Conservation (phyloP, 2,888 invertebrate species). For the Drymonia ruficornis region DNA sequence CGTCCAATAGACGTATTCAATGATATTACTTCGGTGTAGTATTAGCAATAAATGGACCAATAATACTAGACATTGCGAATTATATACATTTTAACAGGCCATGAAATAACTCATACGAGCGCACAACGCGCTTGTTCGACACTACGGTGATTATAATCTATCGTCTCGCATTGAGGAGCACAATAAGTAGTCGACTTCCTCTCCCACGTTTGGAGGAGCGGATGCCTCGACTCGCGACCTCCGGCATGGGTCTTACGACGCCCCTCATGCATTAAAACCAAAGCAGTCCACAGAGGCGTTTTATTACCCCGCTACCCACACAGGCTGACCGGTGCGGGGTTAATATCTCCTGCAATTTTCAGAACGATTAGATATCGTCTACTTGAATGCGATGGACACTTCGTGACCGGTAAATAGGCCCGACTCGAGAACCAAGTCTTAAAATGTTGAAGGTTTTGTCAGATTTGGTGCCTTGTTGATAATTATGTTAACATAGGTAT, state of each 20-base stretch:
- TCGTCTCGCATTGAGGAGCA: constrained; percentile 82
- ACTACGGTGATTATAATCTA: constrained; percentile 53
- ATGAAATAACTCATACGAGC: constrained; percentile 41
- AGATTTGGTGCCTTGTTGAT: not conserved
- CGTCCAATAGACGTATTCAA: constrained; percentile 10
- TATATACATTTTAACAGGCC: constrained; percentile 38
- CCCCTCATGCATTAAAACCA: constrained; percentile 51
- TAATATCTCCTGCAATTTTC: not conserved
- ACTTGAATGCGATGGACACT: not conserved
- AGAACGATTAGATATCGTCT: not conserved
- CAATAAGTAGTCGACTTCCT: constrained; percentile 82
- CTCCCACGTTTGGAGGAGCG: constrained; percentile 79
- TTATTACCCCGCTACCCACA: constrained; percentile 11
- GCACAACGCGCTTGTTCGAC: constrained; percentile 48
- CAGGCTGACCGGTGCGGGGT: constrained; percentile 9
- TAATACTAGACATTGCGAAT: constrained; percentile 13
- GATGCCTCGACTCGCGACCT: constrained; percentile 76
- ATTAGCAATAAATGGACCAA: constrained; percentile 12
- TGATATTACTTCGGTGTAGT: not conserved
- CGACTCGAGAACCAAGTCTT: not conserved
- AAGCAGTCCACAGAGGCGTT: constrained; percentile 28
- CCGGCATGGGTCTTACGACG: constrained; percentile 58
- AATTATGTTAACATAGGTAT: no score
- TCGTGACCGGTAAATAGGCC: not conserved
- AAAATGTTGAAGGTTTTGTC: not conserved